Base-by-base conservation (phyloP, 2,113 vertebrate genomes). In the Microcebus jonahi region DNA sequence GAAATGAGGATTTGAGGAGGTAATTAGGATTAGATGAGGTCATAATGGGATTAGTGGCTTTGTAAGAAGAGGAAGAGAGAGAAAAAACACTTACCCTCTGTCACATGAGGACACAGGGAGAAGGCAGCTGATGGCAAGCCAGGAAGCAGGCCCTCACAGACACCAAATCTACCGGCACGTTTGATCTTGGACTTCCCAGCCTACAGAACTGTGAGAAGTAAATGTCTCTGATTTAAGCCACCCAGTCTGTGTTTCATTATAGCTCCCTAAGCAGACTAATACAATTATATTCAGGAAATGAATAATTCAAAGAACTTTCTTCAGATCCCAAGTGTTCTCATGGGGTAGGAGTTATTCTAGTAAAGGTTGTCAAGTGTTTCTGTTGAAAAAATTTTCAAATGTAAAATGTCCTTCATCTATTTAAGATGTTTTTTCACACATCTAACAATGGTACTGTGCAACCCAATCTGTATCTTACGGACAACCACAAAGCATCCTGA, bases 291-390 rank as follows among this genome's bases (percentile, higher is more conserved):
- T 39, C 20, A 86, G 50, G 42, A 87, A 79, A 76, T 65, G 6
- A 95, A n/a, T 63, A 39, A 85, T 39, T 88, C 83, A 89, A 91
- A 88, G 48, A 84, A n/a, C 23, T 94, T 71, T 89, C 17, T 88
- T 93, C 77, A 31, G 57, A 82, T 59, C 15, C 36, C 29, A 92
- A 31, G 61, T 36, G 68, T 75, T 83, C 31, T 83, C 53, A 29
- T 31, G 34, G n/a, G 83, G 11, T 11, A n/a, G 5, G 11, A 71
- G 53, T 76, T 95, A 80, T 71, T 77, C 63, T 80, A 21, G 48
- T 84, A 81, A 80, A 70, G 14, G 50, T 79, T 15, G 23, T 68
- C 55, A 34, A 48, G 14, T 68, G 45, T 63, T 82, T 92, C 61
- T 59, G 31, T 42, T 9, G 61, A 55, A 80, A 88, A 20, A 80